Base-by-base conservation (phyloP, 2,113 vertebrate species). In the Microcebus murinus region DNA sequence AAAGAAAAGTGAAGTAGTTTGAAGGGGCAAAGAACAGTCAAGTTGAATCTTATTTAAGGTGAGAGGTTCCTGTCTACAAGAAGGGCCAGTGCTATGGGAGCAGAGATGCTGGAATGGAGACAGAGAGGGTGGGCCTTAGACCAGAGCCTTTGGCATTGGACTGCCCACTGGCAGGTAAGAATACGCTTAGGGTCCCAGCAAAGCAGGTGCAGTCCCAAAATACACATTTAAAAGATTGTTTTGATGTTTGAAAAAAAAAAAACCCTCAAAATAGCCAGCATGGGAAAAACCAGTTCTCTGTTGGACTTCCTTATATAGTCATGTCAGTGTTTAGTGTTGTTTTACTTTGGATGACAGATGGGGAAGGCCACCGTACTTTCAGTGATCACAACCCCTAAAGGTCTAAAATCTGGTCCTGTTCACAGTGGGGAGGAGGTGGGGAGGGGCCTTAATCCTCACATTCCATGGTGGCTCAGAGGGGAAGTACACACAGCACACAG, bases 221-320 rank as follows among this genome's bases (percentile, higher is more conserved):
- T 71, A 90, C 23, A 86, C 27, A 3, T 94, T 85, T 65, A 31
- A 77, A 97, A 94, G n/a, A 10, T 31, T 90, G 73, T 55, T 25
- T 86, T 65, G 77, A 88, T 71, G 74, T 94, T 90, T 90, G 25
- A 7, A 45, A 67, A 39, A 45, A 36, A 67, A 39, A 88, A 36
- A 71, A 21, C n/a, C 68, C 45, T 91, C 65, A 29, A 90, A 82
- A 90, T 73, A 87, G 57, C 79, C 55, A 21, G 59, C 55, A 18
- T 57, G 65, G 84, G 90, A 88, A 84, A 95, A 70, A 39, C 25
- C 23, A 74, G 23, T 34, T 83, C 50, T 85, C 50, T 12, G 55
- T 10, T 85, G 67, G 48, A 93, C 27, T 93, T 93, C 95, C 87
- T 93, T 91, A 70, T 68, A 87, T 36, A 95, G 96, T 88, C 77